Base-by-base conservation (phyloP, 2,888 invertebrate species). In the Venustoraphidia nigricollis region DNA sequence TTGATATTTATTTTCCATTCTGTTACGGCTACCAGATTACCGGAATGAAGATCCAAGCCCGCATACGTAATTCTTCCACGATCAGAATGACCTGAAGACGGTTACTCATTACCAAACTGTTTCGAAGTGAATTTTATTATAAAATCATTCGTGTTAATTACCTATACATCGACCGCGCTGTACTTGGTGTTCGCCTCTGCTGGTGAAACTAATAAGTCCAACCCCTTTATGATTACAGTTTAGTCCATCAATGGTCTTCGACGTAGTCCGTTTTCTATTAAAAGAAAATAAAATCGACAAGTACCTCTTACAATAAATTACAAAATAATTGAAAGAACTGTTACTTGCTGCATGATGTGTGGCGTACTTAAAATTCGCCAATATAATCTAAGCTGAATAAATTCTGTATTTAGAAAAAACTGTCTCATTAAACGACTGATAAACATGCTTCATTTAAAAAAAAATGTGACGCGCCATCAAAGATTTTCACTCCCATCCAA, bases 81-180 rank as follows among this genome's bases (percentile, higher is more conserved):
- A 34, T 75, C 66, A 34, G 83, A 83, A 60, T 89, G 88, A 2
- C 83, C 84, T 79, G 61, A 34, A 60, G 60, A 47, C 43, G 14
- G 47, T 41, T 34, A 27, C 27, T 27, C 27, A 6, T 27, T 6
- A 27, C 6, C 27, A 27, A 27, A 27, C 6, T 27, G 27, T 4
- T 17, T 17, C 17, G 17, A 17, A 4, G 17, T 17, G 17, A 2
- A 17, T 17, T 17, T 17, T 17, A 17, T 17, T 17, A 17, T 17
- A 17, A 2, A 17, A 17, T 4, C 4, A 17, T 17, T 17, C 4
- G 4, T 27, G 6, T 27, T 27, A 57, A 60, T 64, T 64, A 81
- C 81, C 83, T 54, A 90, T 67, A 62, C 89, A 88, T 58, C 79
- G 78, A 4, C 88, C 87, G 41, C 84, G 73, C 57, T 81, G 79